phyloP scores from a whole-genome alignment of 2,113 vertebrate species.

The Nematolebias whitei region DNA sequence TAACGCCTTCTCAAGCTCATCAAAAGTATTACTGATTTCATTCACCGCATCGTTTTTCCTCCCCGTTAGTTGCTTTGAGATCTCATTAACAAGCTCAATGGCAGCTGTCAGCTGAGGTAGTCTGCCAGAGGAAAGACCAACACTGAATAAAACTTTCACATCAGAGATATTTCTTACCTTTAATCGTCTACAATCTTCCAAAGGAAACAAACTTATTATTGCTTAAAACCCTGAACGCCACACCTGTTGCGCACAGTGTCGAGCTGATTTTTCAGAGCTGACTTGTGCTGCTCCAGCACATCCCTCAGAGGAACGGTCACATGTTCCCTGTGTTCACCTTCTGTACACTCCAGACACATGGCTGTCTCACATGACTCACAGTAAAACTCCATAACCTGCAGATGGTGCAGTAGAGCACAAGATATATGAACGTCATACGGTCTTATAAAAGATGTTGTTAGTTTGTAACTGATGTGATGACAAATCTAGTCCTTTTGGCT shows the following conservation, averaged over 20 bases:
- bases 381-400: slow-evolving; percentile 96
- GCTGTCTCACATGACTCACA: slow-evolving; percentile 97
- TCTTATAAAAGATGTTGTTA: not conserved
- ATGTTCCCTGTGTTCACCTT: slow-evolving; percentile 92
- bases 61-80: slow-evolving; percentile 90
- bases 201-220: not conserved
- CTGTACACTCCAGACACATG: slow-evolving; percentile 93
- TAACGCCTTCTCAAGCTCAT: slow-evolving; percentile 89
- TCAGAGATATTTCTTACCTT: not conserved
- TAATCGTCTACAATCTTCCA: not conserved
- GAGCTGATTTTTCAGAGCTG: slow-evolving; percentile 88
- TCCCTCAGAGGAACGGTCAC: slow-evolving; percentile 90
- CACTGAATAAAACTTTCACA: not conserved
- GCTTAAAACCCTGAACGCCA: not conserved
- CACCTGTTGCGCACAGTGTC: slow-evolving; percentile 90
- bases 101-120: slow-evolving; percentile 91
- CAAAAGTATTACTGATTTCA: slow-evolving; percentile 91
- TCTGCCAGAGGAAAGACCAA: slow-evolving; percentile 62
- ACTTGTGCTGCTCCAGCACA: slow-evolving; percentile 95
- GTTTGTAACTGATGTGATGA: not conserved
- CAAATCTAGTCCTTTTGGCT: not conserved
- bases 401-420: slow-evolving; percentile 46
- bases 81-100: slow-evolving; percentile 89
- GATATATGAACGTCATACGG: not conserved
- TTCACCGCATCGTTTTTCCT: slow-evolving; percentile 88